Conservation (phyloP, 2,888 invertebrate species). For the Phyllotreta cruciferae region DNA sequence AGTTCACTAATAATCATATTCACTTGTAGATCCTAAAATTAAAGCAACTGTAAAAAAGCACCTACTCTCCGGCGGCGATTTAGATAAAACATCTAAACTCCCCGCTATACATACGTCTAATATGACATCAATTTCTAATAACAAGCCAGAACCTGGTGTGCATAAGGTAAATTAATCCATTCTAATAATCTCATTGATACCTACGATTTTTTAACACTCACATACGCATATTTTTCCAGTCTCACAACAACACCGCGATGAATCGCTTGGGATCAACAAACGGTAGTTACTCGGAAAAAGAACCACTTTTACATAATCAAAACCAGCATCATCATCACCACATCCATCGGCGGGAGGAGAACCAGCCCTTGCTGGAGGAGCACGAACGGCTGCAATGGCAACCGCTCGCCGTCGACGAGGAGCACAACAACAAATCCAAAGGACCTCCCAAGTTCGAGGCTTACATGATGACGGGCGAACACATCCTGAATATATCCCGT, state of each 20-base stretch:
- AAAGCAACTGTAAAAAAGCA: constrained; percentile 81
- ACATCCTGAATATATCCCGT: constrained; percentile 90
- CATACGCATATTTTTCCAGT: constrained; percentile 3
- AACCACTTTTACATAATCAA: constrained; percentile 38
- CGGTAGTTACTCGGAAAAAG: constrained; percentile 61
- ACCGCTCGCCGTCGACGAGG: constrained; percentile 60
- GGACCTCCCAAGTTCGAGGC: constrained; percentile 78
- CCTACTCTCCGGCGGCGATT: constrained; percentile 65
- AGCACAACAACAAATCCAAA: constrained; percentile 42
- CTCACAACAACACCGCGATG: constrained; percentile 48
- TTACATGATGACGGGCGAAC: constrained; percentile 97
- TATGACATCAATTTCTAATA: constrained; percentile 26
- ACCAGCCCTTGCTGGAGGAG: constrained; percentile 54
- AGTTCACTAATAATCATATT: constrained; percentile 4
- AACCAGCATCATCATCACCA: constrained; percentile 12
- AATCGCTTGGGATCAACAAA: constrained; percentile 55
- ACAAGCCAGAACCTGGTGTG: constrained; percentile 39
- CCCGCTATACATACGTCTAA: constrained; percentile 54
- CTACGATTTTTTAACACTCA: background rate
- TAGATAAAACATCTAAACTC: constrained; percentile 55
- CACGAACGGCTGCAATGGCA: constrained; percentile 65
- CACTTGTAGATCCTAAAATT: constrained; percentile 78
- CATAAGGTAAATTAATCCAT: constrained; percentile 28
- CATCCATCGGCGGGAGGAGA: constrained; percentile 51
- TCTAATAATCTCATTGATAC: no score